These are phyloP conservation scores for Hylia prasina DNA, from an alignment of 2,113 vertebrate genomes.

Conservation along the genomic window DNA sequence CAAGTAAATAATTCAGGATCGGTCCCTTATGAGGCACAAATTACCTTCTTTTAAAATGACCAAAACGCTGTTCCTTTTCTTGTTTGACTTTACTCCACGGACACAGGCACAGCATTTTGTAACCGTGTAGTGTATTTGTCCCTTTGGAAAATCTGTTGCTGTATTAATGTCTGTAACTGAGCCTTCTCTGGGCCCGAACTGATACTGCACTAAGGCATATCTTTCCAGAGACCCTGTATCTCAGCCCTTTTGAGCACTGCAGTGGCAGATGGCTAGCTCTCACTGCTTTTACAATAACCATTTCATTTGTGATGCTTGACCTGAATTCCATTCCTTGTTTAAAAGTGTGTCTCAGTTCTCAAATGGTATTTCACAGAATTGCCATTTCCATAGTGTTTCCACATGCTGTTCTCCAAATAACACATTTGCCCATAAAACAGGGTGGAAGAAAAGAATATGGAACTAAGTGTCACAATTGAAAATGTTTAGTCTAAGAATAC, in stretches of 20 bases:
- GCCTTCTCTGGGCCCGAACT: background rate
- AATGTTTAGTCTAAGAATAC: conserved; percentile 12
- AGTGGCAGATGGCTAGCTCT: conserved; percentile 67
- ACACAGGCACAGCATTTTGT: background rate
- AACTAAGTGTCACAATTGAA: conserved; percentile 13
- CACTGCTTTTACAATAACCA: conserved; percentile 56
- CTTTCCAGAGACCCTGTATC: background rate
- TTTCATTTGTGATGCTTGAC: conserved; percentile 71
- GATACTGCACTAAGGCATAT: background rate
- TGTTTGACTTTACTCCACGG: background rate
- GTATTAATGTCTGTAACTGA: background rate
- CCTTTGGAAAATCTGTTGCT: background rate
- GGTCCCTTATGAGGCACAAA: conserved; percentile 5
- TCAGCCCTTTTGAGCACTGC: conserved; percentile 38
- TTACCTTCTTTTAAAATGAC: background rate
- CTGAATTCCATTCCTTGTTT: conserved; percentile 58
- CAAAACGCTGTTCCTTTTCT: background rate
- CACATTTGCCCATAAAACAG: conserved; percentile 30
- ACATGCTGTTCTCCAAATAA: conserved; percentile 42
- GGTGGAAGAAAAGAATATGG: conserved; percentile 41
- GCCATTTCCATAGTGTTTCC: conserved; percentile 55
- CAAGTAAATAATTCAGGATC: conserved; percentile 52
- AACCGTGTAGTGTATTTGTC: background rate
- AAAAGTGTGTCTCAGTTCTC: conserved; percentile 59
- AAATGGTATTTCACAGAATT: conserved; percentile 55